Conservation (phyloP, 1,140 invertebrate genomes). For the Frieseomelitta varia region DNA sequence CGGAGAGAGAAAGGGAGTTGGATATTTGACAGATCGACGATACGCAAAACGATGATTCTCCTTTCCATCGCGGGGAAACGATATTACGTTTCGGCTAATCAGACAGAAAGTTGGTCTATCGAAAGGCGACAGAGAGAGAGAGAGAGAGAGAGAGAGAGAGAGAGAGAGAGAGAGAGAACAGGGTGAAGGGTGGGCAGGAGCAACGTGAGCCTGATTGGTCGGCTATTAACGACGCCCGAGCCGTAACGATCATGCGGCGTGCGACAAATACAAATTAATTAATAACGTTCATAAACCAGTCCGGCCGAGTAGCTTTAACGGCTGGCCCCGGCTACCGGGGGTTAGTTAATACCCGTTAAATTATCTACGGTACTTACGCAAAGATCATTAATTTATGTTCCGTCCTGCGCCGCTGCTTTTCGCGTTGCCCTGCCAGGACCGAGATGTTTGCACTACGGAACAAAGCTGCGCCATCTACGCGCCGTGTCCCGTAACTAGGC, state of each 20-base stretch:
- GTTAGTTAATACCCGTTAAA: conserved; percentile 70
- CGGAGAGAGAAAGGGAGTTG: neutral
- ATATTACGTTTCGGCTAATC: conserved; percentile 39
- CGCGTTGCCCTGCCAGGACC: neutral
- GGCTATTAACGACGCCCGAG: conserved; percentile 60
- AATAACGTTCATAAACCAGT: conserved; percentile 69
- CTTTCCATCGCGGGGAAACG: neutral
- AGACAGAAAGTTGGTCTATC: conserved; percentile 33
- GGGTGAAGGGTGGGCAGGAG: neutral
- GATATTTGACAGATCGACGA: conserved; percentile 20
- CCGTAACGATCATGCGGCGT: conserved; percentile 62
- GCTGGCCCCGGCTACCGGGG: conserved; percentile 28
- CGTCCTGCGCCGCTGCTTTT: conserved; percentile 32
- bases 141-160: too few relatives aligned
- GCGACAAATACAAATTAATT: conserved; percentile 70
- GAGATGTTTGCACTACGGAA: neutral
- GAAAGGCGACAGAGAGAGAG: too few relatives aligned
- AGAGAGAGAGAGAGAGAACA: too few relatives aligned
- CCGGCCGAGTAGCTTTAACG: conserved; percentile 61
- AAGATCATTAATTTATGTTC: conserved; percentile 68
- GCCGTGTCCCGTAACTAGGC: too few relatives aligned
- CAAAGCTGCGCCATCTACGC: neutral
- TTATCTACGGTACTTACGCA: conserved; percentile 68
- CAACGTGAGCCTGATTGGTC: conserved; percentile 57
- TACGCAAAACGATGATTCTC: neutral